Evolutionary conservation across 2,888 invertebrate species (phyloP).

Genomic region (Smittia aterrima): DNA sequence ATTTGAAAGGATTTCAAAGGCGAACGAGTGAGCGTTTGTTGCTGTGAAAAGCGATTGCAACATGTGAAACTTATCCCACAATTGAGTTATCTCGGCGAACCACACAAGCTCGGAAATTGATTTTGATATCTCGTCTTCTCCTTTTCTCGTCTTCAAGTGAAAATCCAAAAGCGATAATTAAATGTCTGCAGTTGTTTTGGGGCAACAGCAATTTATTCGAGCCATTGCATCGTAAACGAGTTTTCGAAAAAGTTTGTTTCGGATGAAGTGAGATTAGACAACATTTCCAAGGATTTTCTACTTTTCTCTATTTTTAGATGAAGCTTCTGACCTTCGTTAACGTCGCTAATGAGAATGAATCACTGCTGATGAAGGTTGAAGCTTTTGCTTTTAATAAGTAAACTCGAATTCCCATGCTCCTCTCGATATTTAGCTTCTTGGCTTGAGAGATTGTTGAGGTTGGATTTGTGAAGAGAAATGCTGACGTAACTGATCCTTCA

Average conservation of each 20-base stretch:
- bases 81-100: slow-evolving; percentile 21
- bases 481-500: not conserved
- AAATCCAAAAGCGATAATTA: not conserved
- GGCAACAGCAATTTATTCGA: no score
- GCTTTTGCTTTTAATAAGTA: not conserved
- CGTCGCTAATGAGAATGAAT: not conserved
- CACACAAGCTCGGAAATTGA: slow-evolving; percentile 18
- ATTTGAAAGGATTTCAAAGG: not conserved
- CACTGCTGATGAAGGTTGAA: not conserved
- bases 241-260: no score
- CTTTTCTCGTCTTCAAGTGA: not conserved
- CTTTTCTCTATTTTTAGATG: not conserved
- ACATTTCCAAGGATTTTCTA: no score
- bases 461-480: not conserved
- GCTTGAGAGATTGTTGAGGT: no score
- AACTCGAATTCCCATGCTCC: no score
- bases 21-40: not conserved
- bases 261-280: no score
- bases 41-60: not conserved
- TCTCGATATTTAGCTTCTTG: not conserved
- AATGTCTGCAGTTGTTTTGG: slow-evolving; percentile 2
- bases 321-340: not conserved
- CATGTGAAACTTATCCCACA: slow-evolving; percentile 32
- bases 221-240: no score
- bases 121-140: not conserved